Evolutionary conservation across 2,888 invertebrate species (phyloP).

Genomic region (Synergus gifuensis): DNA sequence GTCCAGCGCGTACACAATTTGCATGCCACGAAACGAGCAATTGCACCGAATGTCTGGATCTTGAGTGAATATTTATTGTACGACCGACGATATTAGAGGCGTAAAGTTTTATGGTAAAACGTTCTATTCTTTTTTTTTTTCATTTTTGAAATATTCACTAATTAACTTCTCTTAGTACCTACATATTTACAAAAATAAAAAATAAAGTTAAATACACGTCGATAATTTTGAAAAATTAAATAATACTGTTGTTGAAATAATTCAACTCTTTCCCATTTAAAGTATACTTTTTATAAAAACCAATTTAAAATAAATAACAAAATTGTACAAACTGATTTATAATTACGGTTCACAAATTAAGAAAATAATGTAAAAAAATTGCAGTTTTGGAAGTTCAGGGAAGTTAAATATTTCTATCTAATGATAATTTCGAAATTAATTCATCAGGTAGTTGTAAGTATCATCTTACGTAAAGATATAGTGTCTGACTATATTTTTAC

Average conservation of each 20-base stretch:
- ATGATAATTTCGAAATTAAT: neutral
- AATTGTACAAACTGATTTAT: too few species aligned
- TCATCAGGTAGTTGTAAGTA: neutral
- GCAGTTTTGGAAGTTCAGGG: too few species aligned
- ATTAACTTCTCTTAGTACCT: neutral
- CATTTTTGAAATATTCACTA: neutral
- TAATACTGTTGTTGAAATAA: too few species aligned
- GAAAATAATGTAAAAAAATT: too few species aligned
- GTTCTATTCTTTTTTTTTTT: conserved; percentile 5
- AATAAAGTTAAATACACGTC: too few species aligned
- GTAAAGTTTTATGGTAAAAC: neutral
- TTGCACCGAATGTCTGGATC: neutral
- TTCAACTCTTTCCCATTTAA: too few species aligned
- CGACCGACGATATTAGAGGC: neutral
- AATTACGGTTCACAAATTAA: too few species aligned
- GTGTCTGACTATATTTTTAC: neutral
- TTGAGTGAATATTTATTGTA: conserved; percentile 32
- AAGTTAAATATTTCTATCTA: neutral
- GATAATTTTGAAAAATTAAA: too few species aligned
- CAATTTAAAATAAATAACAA: too few species aligned
- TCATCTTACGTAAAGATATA: too few species aligned
- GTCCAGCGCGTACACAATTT: conserved; percentile 31
- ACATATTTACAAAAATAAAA: neutral
- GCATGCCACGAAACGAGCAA: conserved; percentile 30
- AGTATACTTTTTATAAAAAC: too few species aligned